Percentiles rank a stretch among this genome's conserved stretches.
These are phyloP conservation scores for Phlogophora meticulosa DNA, from an alignment of 2,888 invertebrate genomes.

Conservation along the genomic window DNA sequence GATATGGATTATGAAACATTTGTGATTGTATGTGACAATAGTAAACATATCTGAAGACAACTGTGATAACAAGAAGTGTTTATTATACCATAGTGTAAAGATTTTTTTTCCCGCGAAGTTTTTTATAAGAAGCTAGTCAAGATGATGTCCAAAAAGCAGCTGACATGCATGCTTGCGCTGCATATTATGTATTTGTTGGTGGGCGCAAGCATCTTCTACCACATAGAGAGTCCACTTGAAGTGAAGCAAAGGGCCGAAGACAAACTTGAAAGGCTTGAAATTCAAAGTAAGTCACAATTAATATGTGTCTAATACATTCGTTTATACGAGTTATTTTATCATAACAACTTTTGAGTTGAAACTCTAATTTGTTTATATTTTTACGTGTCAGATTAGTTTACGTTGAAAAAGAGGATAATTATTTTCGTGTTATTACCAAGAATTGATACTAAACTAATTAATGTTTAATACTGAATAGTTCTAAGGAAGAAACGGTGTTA, in stretches of 20 bases:
- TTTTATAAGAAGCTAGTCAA: constrained; percentile 80
- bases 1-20: constrained; percentile 77
- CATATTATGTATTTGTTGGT: constrained; percentile 95
- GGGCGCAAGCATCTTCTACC: constrained; percentile 96
- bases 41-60: constrained; percentile 30
- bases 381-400: constrained; percentile 35
- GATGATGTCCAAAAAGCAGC: constrained; percentile 95
- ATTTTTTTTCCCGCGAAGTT: constrained; percentile 56
- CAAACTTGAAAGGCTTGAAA: constrained; percentile 92
- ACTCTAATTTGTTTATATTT: constrained; percentile 42
- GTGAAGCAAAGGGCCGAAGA: constrained; percentile 91
- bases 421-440: constrained; percentile 28
- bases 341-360: constrained; percentile 28
- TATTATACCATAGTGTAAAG: constrained; percentile 65
- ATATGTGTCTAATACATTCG: constrained; percentile 14
- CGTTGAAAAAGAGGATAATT: constrained; percentile 17
- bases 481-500: not conserved
- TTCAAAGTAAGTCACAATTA: constrained; percentile 92
- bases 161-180: constrained; percentile 94
- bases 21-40: constrained; percentile 72
- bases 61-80: constrained; percentile 69
- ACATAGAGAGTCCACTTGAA: constrained; percentile 95
- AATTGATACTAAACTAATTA: constrained; percentile 20
- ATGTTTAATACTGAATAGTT: not conserved
- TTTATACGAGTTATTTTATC: constrained; percentile 19